phyloP scores from a whole-genome alignment of 2,113 vertebrate species.

The Chrysochloris asiatica region DNA sequence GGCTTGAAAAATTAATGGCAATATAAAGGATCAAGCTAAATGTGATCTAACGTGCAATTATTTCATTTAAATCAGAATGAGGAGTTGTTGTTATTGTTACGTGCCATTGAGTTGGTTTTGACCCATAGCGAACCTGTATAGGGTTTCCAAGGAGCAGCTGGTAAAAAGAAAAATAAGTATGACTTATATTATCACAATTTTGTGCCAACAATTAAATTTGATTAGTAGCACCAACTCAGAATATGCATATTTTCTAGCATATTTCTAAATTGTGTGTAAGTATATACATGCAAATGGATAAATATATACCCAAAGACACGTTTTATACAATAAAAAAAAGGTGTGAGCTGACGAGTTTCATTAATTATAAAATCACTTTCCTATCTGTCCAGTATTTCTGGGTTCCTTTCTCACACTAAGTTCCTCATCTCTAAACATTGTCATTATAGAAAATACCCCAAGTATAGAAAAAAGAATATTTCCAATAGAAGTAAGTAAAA shows the following conservation, averaged over 20 bases:
- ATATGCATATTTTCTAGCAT: not conserved
- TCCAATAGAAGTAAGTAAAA: not conserved
- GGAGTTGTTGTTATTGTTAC: conserved; percentile 39
- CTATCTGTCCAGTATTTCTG: not conserved
- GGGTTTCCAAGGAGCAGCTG: no score
- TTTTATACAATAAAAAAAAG: not conserved
- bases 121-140: no score
- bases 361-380: not conserved
- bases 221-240: not conserved
- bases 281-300: not conserved
- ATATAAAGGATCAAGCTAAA: conserved; percentile 66
- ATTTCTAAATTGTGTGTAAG: not conserved
- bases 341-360: not conserved
- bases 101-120: no score
- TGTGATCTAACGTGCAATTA: conserved; percentile 60
- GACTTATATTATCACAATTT: conserved; percentile 61
- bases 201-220: conserved; percentile 49
- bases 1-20: conserved; percentile 80
- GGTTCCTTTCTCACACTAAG: not conserved
- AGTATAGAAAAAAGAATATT: not conserved
- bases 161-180: no score
- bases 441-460: not conserved
- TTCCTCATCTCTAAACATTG: not conserved
- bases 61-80: conserved; percentile 57
- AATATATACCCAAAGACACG: not conserved